Evolutionary conservation across 2,888 invertebrate species (phyloP).

Genomic region (Meliscaeva auricollis): DNA sequence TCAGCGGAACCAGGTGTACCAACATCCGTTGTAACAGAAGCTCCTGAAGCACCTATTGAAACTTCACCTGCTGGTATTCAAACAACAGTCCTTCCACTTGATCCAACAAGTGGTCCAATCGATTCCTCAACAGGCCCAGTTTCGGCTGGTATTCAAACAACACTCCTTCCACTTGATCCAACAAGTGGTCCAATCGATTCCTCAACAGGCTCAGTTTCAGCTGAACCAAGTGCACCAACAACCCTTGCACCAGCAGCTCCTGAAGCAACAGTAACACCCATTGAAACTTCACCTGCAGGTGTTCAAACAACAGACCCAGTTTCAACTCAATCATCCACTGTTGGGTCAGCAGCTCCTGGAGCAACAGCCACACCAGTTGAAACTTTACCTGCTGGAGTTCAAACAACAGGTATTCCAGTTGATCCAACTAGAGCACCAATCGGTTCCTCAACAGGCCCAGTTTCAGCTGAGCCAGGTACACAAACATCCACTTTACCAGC

Average conservation of each 20-base stretch:
- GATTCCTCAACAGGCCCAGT: no score
- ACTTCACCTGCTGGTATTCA: background rate
- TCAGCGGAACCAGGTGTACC: conserved; percentile 9
- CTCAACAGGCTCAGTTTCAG: background rate
- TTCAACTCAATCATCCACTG: no score
- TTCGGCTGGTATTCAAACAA: background rate
- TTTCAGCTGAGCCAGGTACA: background rate
- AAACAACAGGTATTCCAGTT: background rate
- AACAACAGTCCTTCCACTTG: no score
- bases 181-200: no score
- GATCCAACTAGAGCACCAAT: background rate
- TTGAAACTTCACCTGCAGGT: background rate
- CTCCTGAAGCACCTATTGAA: conserved; percentile 16
- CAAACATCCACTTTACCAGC: background rate
- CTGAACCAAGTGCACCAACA: conserved; percentile 9
- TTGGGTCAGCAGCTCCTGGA: background rate
- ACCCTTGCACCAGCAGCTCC: background rate
- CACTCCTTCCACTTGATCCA: background rate
- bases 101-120: no score
- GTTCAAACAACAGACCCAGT: conserved; percentile 18
- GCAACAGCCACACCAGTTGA: background rate
- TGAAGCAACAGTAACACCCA: background rate
- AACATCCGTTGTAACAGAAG: background rate
- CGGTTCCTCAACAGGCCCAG: background rate
- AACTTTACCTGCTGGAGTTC: background rate